These are phyloP conservation scores for Rhea americana DNA, from an alignment of 2,113 vertebrate genomes.

Conservation along the genomic window DNA sequence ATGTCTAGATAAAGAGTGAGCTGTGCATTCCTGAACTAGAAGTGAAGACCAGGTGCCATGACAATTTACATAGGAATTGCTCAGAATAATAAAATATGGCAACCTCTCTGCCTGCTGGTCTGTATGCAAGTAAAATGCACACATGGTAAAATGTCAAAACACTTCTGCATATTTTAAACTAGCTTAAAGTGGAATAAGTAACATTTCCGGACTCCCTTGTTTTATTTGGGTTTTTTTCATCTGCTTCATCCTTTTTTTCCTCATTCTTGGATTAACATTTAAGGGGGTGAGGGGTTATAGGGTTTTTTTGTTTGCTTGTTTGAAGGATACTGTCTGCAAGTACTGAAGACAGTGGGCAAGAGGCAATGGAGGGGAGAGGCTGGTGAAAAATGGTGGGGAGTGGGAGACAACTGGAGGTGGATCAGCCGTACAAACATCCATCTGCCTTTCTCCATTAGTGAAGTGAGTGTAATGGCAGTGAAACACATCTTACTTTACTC, in stretches of 20 bases:
- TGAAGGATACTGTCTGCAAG: background rate
- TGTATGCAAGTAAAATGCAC: fast-evolving
- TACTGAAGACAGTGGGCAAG: too few relatives aligned
- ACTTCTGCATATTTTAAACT: background rate
- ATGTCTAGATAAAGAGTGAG: background rate
- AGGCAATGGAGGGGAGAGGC: background rate
- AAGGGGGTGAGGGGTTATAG: background rate
- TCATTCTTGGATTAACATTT: background rate
- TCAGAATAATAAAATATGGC: background rate
- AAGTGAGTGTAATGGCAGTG: background rate
- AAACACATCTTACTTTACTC: background rate
- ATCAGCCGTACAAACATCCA: background rate
- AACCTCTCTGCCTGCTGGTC: background rate
- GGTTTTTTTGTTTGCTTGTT: background rate
- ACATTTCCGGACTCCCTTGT: background rate
- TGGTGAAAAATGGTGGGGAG: background rate
- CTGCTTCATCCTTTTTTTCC: background rate
- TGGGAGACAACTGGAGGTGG: background rate
- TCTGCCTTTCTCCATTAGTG: background rate
- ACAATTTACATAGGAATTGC: background rate
- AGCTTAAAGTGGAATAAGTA: background rate
- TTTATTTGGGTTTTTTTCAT: background rate
- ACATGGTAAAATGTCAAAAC: background rate
- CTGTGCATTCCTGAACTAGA: background rate
- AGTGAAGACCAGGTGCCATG: background rate